Percentiles rank a stretch among this genome's conserved stretches.
Conservation (phyloP, 2,113 vertebrate species). For the Columba livia region DNA sequence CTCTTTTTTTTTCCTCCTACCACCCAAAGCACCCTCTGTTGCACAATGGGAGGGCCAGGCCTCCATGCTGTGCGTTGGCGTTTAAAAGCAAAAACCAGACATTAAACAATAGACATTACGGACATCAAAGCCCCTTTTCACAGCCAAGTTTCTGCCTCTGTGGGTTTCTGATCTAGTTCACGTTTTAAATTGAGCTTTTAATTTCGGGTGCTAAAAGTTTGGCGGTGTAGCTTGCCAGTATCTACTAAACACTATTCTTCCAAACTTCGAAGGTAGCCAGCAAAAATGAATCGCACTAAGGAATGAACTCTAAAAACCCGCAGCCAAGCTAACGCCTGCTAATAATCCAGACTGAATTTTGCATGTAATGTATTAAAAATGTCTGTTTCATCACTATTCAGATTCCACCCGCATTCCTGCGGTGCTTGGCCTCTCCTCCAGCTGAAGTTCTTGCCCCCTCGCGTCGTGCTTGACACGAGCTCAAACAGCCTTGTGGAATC, state of each 20-base stretch:
- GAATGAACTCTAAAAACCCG: background rate
- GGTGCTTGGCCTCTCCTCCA: background rate
- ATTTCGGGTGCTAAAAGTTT: conserved; percentile 42
- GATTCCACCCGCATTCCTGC: background rate
- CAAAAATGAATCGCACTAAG: background rate
- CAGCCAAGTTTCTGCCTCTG: background rate
- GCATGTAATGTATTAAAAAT: background rate
- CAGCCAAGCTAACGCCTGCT: background rate
- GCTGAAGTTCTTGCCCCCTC: conserved; percentile 16
- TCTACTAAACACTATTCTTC: background rate
- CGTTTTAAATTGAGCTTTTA: background rate
- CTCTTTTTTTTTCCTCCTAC: background rate
- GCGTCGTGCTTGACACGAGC: background rate
- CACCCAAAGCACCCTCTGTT: conserved; percentile 30
- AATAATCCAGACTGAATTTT: background rate
- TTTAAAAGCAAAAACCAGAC: conserved; percentile 31
- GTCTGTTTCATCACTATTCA: background rate
- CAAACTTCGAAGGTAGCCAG: background rate
- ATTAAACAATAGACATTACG: conserved; percentile 47
- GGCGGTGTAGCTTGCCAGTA: fast-evolving
- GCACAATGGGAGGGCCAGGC: conserved; percentile 44
- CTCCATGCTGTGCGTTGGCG: conserved; percentile 54
- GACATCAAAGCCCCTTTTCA: background rate
- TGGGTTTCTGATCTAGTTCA: background rate
- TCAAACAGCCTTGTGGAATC: background rate